These are phyloP conservation scores for Timema cristinae DNA, from an alignment of 2,888 invertebrate genomes.

Conservation along the genomic window DNA sequence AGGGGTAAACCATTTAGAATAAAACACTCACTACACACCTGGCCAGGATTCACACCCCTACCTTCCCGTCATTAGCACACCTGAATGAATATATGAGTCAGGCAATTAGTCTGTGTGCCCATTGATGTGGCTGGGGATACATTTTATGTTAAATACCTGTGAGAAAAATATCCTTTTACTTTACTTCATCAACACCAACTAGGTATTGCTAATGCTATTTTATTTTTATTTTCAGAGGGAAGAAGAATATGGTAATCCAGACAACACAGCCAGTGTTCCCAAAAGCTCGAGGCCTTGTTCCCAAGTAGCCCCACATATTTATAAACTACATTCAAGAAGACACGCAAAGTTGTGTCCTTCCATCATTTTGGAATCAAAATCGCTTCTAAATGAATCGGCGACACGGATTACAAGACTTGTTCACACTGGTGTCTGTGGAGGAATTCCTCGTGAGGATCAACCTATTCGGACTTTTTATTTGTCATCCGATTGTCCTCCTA, in stretches of 20 bases:
- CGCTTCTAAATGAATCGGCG: too few relatives aligned
- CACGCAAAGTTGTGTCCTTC: too few relatives aligned
- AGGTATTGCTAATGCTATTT: constrained; percentile 11
- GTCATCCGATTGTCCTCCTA: too few relatives aligned
- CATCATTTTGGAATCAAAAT: too few relatives aligned
- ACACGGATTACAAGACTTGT: too few relatives aligned
- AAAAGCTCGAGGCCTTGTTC: constrained; percentile 29
- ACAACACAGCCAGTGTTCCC: constrained; percentile 24
- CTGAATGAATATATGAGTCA: too few relatives aligned
- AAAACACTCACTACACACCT: too few relatives aligned
- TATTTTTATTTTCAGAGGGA: constrained; percentile 2
- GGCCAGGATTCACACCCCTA: too few relatives aligned
- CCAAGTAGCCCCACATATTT: constrained; percentile 23
- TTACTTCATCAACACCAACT: background rate
- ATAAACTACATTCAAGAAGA: background rate
- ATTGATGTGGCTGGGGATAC: too few relatives aligned
- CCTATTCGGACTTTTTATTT: background rate
- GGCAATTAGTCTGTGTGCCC: too few relatives aligned
- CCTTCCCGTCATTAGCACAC: too few relatives aligned
- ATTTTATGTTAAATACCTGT: background rate
- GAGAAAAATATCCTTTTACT: background rate
- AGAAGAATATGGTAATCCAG: constrained; percentile 6
- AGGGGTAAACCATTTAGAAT: too few relatives aligned
- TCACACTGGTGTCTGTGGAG: background rate
- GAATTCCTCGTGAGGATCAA: background rate